Percentiles rank a stretch among this genome's conserved stretches.
Evolutionary conservation across 2,888 invertebrate species (phyloP).

Genomic region (Neelides folsomi): DNA sequence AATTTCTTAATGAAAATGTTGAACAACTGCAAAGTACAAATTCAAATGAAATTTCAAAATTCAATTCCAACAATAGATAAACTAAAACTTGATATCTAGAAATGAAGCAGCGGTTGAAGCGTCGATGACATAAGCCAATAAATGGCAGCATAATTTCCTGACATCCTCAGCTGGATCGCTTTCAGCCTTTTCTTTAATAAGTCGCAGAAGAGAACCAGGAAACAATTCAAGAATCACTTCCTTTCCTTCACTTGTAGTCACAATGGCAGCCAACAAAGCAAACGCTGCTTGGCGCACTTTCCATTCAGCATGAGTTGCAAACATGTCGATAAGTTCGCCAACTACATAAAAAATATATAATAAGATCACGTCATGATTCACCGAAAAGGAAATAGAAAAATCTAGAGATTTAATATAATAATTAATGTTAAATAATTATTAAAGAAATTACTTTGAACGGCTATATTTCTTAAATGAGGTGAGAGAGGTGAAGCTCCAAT

Average conservation of each 20-base stretch:
- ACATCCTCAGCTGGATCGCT: constrained; percentile 18
- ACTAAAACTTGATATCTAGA: no score
- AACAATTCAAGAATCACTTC: constrained; percentile 23
- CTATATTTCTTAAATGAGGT: constrained; percentile 23
- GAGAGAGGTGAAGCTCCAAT: constrained; percentile 22
- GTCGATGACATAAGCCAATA: constrained; percentile 9
- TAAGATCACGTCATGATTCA: not conserved
- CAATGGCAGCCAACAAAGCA: constrained; percentile 15
- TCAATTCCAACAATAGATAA: no score
- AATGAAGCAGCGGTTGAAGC: no score
- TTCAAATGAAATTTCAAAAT: no score
- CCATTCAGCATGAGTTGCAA: constrained; percentile 16
- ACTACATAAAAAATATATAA: constrained; percentile 12
- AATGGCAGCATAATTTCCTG: constrained; percentile 10
- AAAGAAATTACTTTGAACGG: constrained; percentile 20
- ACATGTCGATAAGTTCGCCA: constrained; percentile 20
- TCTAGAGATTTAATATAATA: no score
- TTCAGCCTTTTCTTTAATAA: constrained; percentile 7
- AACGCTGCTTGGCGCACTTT: constrained; percentile 23
- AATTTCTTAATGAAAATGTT: no score
- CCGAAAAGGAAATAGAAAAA: not conserved
- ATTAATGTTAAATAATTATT: not conserved
- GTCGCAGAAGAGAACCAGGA: constrained; percentile 12
- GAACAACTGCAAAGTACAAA: no score
- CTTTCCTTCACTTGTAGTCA: constrained; percentile 23